These are phyloP conservation scores for Diglossa cyanea DNA, from an alignment of 2,797 vertebrate genomes.

Conservation along the genomic window DNA sequence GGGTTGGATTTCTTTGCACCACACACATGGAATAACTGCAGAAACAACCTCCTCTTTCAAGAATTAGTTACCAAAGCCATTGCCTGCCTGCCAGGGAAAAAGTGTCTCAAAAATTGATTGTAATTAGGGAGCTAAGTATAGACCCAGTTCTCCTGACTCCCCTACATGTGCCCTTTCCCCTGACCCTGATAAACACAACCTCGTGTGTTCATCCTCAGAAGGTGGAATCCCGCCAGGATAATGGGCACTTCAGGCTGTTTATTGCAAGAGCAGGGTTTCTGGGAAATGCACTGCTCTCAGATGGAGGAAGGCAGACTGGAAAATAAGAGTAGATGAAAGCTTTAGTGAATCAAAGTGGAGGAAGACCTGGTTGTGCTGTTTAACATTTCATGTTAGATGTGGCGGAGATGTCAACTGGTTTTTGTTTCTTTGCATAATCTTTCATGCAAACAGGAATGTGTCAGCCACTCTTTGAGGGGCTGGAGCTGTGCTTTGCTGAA, in stretches of 20 bases:
- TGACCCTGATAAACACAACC: background rate
- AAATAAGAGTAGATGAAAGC: background rate
- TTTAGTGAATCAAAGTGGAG: background rate
- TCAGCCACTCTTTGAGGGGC: background rate
- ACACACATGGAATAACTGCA: rapidly evolving
- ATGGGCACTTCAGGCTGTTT: background rate
- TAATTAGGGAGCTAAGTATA: background rate
- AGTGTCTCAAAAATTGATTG: background rate
- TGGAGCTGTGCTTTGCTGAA: background rate
- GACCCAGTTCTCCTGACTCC: background rate
- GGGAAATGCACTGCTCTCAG: background rate
- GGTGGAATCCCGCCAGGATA: background rate
- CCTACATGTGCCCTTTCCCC: background rate
- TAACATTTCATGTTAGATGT: background rate
- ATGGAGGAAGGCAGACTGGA: background rate
- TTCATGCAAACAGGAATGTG: background rate
- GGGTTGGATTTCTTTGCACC: background rate
- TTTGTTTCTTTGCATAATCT: background rate
- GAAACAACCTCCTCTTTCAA: background rate
- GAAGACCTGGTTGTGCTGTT: background rate
- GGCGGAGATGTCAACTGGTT: background rate
- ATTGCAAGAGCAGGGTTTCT: background rate
- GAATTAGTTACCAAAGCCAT: background rate
- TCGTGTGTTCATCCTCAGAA: background rate
- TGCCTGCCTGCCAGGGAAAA: background rate